A percentile compares a stretch with the other conserved stretches of the same genome.
Evolutionary conservation across 2,888 invertebrate species (phyloP).

Genomic region (Torymus tubicola): DNA sequence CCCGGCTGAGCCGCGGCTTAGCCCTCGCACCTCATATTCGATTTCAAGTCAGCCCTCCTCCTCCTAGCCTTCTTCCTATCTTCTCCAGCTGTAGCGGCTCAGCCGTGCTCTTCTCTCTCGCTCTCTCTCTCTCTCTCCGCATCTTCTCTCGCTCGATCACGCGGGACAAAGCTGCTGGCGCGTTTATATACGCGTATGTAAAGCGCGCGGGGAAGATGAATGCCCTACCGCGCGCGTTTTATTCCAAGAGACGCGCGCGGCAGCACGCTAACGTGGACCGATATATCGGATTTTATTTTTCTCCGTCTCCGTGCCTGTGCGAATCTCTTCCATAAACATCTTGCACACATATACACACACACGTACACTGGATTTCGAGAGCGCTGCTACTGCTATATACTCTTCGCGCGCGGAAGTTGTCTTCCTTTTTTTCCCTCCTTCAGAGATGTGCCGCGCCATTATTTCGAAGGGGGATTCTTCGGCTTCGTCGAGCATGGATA

Average conservation of each 20-base stretch:
- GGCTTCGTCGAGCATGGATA: slow-evolving; percentile 1
- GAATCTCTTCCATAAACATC: slow-evolving; percentile 33
- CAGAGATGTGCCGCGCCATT: neutral
- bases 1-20: slow-evolving; percentile 65
- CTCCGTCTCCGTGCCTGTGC: neutral
- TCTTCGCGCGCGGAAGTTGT: no score
- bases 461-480: neutral
- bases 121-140: no score
- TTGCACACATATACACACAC: no score
- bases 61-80: no score
- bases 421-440: neutral
- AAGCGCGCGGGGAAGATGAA: neutral
- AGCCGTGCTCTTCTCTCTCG: no score
- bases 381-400: no score
- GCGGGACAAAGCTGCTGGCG: neutral
- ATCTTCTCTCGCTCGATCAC: neutral
- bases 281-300: slow-evolving; percentile 38
- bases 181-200: neutral
- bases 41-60: slow-evolving; percentile 63
- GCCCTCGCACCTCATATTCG: slow-evolving; percentile 70
- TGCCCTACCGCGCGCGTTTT: neutral
- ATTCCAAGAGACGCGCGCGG: neutral
- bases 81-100: no score
- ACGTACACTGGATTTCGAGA: no score
- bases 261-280: slow-evolving; percentile 15